A percentile compares a stretch with the other conserved stretches of the same genome.
Conservation (phyloP, 1,140 invertebrate species). For the Wasmannia auropunctata region DNA sequence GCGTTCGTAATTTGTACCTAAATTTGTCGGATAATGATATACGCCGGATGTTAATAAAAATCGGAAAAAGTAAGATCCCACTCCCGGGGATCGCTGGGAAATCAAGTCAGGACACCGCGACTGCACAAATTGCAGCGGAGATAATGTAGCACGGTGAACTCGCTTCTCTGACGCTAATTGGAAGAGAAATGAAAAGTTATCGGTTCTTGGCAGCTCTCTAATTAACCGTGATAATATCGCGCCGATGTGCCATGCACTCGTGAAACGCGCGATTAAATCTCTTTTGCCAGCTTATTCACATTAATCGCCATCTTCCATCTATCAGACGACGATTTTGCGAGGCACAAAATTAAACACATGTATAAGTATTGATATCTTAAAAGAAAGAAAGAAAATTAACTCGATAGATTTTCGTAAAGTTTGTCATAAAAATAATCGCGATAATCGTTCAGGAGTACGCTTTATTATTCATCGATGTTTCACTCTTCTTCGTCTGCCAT, state of each 20-base stretch:
- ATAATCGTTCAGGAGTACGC: background rate
- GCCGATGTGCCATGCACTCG: constrained; percentile 12
- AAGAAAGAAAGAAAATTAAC: background rate
- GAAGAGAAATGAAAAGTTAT: constrained; percentile 71
- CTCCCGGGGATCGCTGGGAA: constrained; percentile 49
- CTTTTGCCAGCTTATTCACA: constrained; percentile 17
- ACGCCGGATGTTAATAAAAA: constrained; percentile 29
- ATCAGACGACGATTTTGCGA: background rate
- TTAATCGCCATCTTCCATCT: background rate
- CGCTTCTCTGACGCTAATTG: constrained; percentile 64
- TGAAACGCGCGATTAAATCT: constrained; percentile 29
- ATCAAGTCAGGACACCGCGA: constrained; percentile 58
- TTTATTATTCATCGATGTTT: background rate
- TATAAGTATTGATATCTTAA: background rate
- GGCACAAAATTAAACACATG: constrained; percentile 6
- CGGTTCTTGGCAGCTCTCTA: constrained; percentile 53
- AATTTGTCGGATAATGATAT: constrained; percentile 24
- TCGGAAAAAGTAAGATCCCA: constrained; percentile 50
- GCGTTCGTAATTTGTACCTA: background rate
- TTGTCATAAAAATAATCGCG: background rate
- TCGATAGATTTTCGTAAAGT: background rate
- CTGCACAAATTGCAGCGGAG: constrained; percentile 62
- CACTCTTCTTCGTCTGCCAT: background rate
- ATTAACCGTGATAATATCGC: constrained; percentile 59
- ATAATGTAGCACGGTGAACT: constrained; percentile 41